Conservation (phyloP, 2,888 invertebrate genomes). For the Athalia rosae region DNA sequence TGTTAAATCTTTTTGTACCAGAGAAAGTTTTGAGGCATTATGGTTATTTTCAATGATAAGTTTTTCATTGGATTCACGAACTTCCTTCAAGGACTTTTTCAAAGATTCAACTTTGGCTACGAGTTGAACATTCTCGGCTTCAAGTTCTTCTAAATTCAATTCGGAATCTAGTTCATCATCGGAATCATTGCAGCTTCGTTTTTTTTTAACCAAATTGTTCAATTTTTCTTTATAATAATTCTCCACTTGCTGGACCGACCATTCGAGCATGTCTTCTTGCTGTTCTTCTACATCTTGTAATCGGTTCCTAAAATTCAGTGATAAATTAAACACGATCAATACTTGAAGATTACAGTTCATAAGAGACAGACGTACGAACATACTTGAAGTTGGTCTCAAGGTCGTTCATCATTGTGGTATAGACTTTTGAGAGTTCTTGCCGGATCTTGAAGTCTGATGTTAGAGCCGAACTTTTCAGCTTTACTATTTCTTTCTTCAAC, state of each 20-base stretch:
- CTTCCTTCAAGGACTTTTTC: conserved; percentile 56
- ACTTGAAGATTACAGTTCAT: not conserved
- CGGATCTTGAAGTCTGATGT: conserved; percentile 65
- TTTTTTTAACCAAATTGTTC: conserved; percentile 47
- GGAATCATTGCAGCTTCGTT: conserved; percentile 52
- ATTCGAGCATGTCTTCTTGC: conserved; percentile 64
- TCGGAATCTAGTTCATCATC: conserved; percentile 47
- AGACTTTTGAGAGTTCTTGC: conserved; percentile 65
- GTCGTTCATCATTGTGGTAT: conserved; percentile 63
- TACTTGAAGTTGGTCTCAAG: conserved; percentile 65
- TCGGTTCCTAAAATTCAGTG: conserved; percentile 55
- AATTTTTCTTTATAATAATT: conserved; percentile 63
- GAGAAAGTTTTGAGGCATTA: conserved; percentile 58
- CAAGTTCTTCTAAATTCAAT: conserved; percentile 53
- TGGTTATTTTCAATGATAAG: conserved; percentile 60
- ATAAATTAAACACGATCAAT: not conserved
- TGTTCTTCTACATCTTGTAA: conserved; percentile 64
- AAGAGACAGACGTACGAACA: conserved; percentile 17
- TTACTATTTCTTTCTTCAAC: conserved; percentile 62
- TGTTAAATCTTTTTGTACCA: conserved; percentile 60
- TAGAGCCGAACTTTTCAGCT: conserved; percentile 60
- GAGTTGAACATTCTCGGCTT: conserved; percentile 60
- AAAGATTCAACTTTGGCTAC: conserved; percentile 57
- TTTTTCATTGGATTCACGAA: conserved; percentile 58
- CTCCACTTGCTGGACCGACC: conserved; percentile 62